These are phyloP conservation scores for Buathra laborator DNA, from an alignment of 2,888 invertebrate genomes.

Conservation along the genomic window DNA sequence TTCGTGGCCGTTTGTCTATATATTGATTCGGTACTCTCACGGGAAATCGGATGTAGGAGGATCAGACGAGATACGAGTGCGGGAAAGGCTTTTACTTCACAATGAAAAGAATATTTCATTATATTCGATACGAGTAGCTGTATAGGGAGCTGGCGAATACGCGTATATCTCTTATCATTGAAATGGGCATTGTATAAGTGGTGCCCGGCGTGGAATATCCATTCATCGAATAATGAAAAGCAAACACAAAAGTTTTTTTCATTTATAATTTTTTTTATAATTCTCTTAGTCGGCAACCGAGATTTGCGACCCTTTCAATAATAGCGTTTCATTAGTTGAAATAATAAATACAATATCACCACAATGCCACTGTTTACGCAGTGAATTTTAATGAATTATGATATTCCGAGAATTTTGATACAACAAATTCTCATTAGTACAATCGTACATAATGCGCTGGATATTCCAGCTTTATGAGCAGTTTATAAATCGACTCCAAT, in stretches of 20 bases:
- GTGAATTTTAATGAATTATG: constrained; percentile 24
- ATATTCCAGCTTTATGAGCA: neutral
- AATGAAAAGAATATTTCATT: constrained; percentile 48
- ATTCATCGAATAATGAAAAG: constrained; percentile 43
- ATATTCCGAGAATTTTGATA: constrained; percentile 27
- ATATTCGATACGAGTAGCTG: neutral
- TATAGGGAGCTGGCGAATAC: neutral
- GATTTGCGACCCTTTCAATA: neutral
- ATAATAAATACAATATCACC: constrained; percentile 3
- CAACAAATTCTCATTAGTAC: constrained; percentile 10
- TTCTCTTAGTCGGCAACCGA: neutral
- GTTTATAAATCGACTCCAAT: neutral
- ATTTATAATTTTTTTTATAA: constrained; percentile 9
- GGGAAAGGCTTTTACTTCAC: constrained; percentile 11
- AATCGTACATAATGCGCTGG: neutral
- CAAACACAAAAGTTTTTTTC: constrained; percentile 15
- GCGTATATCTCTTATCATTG: constrained; percentile 42
- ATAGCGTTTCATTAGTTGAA: neutral
- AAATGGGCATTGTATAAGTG: constrained; percentile 26
- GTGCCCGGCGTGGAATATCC: constrained; percentile 3
- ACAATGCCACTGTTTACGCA: neutral
- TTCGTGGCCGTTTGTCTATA: constrained; percentile 14
- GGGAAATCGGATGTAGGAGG: constrained; percentile 30
- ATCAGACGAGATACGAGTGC: constrained; percentile 14
- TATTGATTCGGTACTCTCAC: constrained; percentile 43